Evolutionary conservation across 2,888 invertebrate genomes (phyloP).

Genomic region (Ligdia adustata): DNA sequence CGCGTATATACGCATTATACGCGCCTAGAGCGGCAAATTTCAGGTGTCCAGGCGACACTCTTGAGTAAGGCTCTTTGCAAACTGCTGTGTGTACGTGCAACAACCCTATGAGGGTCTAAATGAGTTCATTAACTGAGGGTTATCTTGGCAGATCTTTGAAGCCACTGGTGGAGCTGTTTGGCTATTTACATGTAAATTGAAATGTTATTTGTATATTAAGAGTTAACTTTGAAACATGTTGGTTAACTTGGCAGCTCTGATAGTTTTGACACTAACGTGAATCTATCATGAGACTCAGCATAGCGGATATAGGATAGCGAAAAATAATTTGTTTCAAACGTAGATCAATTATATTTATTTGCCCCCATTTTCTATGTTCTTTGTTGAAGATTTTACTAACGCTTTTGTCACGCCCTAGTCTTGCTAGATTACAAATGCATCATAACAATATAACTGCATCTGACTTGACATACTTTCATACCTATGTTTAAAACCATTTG

Average conservation of each 20-base stretch:
- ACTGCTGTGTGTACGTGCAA: background rate
- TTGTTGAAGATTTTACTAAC: no score
- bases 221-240: background rate
- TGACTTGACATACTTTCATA: no score
- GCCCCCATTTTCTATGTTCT: no score
- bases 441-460: no score
- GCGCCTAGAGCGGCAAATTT: background rate
- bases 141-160: background rate
- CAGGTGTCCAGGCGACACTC: background rate
- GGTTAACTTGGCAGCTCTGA: background rate
- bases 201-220: background rate
- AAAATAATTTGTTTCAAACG: no score
- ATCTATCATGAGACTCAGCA: no score
- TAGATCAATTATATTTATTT: no score
- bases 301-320: no score
- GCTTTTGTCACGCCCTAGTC: no score
- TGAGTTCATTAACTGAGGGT: background rate
- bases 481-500: no score
- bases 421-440: no score
- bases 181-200: background rate
- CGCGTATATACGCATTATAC: background rate
- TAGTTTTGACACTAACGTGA: no score
- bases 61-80: background rate
- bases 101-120: background rate
- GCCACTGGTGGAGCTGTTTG: background rate